Base-by-base conservation (phyloP, 2,797 vertebrate species). In the Sandelia bainsii region DNA sequence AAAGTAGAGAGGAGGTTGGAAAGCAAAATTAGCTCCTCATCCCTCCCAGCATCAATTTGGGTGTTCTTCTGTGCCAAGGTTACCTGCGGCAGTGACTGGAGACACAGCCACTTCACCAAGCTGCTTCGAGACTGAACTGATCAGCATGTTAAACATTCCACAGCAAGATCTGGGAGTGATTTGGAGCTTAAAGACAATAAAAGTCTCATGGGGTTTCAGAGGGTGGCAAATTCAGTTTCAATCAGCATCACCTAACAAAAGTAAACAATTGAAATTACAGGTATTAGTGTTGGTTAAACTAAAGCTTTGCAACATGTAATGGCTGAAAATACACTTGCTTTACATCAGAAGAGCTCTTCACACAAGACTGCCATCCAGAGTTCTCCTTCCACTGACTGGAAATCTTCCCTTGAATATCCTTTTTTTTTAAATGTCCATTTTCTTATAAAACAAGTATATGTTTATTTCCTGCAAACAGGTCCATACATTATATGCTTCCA, bases 281-380 rank as follows among this genome's bases (percentile, higher is more conserved):
- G 72, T 77, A 87, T 83, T 81, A 79, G 50, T 58, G 37, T 65
- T 78, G 61, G 80, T 88, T 83, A 81, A 77, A 80, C 71, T 63
- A 69, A 29, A 68, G 64, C 48, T 74, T 78, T 81, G 62, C 61
- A 17, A 63, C 58, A 77, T 42, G 51, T 63, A n/a, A 42, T 66
- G 40, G 53, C 51, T 74, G 53, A 57, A 71, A 73, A 61, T 27
- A 58, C 22, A 45, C 45, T 7, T 37, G 13, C 34, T 71, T 49
- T n/a, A 69, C 9, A 17, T 59, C 56, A 37, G 14, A 70, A 25
- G 17, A 49, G 50, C 67, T 57, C 9, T 9, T 76, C 75, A 81
- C 49, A 61, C 78, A 84, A 83, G 63, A 64, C 83, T 79, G 75
- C 80, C 83, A 84, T 77, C 90, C 84, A 83, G 54, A 68, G 85